Conservation (phyloP, 2,113 vertebrate species). For the Ornithorhynchus anatinus region DNA sequence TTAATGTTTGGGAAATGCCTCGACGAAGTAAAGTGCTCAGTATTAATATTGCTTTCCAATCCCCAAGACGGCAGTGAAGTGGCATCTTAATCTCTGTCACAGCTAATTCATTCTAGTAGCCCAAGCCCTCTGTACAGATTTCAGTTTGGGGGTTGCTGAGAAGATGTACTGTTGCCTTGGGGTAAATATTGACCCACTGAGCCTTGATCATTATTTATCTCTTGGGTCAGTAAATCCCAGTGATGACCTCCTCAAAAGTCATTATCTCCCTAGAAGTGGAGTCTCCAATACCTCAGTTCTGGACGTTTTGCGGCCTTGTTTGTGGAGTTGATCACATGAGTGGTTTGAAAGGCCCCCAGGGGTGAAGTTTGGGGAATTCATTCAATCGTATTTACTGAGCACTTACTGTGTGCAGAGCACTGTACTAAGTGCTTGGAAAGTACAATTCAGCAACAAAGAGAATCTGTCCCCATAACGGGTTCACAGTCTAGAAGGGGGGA, state of each 20-base stretch:
- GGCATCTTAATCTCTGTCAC: constrained; percentile 30
- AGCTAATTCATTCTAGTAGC: constrained; percentile 34
- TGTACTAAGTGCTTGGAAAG: too few species aligned
- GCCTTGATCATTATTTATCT: constrained; percentile 52
- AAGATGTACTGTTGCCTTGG: constrained; percentile 53
- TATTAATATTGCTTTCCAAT: constrained; percentile 31
- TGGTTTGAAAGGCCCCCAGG: background rate
- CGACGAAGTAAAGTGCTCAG: background rate
- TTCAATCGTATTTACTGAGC: too few species aligned
- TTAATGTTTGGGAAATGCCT: constrained; percentile 25
- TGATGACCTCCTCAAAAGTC: constrained; percentile 62
- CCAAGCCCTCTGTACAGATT: constrained; percentile 26
- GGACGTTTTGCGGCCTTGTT: constrained; percentile 15
- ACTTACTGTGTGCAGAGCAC: too few species aligned
- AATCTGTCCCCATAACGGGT: too few species aligned
- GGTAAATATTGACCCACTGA: constrained; percentile 52
- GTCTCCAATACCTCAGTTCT: constrained; percentile 6
- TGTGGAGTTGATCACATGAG: background rate
- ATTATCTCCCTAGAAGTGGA: constrained; percentile 39
- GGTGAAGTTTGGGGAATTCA: background rate
- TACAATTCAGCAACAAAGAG: too few species aligned
- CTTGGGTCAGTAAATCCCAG: constrained; percentile 63
- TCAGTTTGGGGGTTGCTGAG: constrained; percentile 17
- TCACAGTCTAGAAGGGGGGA: too few species aligned
- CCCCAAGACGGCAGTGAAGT: constrained; percentile 29